Conservation (phyloP, 2,797 vertebrate genomes). For the Clarias laeviceps region DNA sequence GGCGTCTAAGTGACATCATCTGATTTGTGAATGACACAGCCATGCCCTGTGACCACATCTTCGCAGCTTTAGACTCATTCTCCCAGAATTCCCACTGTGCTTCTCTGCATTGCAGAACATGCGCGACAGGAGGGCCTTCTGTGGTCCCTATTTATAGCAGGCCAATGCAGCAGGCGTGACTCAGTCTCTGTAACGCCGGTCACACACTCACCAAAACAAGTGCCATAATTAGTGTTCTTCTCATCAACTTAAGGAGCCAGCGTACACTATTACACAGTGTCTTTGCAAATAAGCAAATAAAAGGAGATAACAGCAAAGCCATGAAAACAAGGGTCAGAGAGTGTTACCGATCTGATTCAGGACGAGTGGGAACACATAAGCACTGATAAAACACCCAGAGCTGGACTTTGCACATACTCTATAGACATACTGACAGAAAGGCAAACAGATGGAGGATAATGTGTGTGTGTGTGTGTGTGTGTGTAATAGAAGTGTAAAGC, state of each 20-base stretch:
- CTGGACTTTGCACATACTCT: constrained; percentile 28
- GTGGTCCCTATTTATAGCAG: constrained; percentile 62
- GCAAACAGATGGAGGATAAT: constrained; percentile 18
- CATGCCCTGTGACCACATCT: constrained; percentile 47
- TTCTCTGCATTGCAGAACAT: constrained; percentile 61
- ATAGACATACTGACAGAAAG: constrained; percentile 13
- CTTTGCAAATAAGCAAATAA: not conserved
- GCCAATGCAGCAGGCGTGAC: constrained; percentile 47
- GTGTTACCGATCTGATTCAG: constrained; percentile 8
- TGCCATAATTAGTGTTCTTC: not conserved
- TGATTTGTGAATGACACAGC: constrained; percentile 43
- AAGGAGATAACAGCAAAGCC: not conserved
- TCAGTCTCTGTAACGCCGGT: constrained; percentile 43
- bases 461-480: constrained; percentile 14
- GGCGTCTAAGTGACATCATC: constrained; percentile 22
- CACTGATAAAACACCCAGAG: constrained; percentile 32
- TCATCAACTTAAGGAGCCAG: not conserved
- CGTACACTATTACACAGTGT: not conserved
- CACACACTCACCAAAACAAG: constrained; percentile 33
- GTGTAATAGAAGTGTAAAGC: not conserved
- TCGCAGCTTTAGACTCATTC: constrained; percentile 57
- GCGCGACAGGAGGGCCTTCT: constrained; percentile 56
- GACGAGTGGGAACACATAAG: not conserved
- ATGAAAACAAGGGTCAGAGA: not conserved
- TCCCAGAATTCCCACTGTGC: constrained; percentile 62